Evolutionary conservation across 2,797 vertebrate genomes (phyloP), one percentile per base, ranked within the genome.

Genomic region (Gymnoscopelus braueri): DNA sequence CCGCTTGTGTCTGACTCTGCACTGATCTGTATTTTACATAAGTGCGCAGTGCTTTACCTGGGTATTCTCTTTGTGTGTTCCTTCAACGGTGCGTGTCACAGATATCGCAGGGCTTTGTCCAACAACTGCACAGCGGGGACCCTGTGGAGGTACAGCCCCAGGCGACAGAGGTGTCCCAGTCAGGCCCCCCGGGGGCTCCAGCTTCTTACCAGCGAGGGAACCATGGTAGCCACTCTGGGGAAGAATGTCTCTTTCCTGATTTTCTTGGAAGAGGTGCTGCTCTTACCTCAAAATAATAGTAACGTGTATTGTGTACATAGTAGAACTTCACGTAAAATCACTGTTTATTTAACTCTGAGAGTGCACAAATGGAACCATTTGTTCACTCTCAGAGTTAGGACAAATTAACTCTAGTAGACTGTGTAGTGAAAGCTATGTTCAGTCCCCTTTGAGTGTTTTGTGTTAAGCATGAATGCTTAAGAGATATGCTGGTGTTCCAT

Each of bases 71-170:
- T 19, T 19, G 13, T 64, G 9, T 12, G n/a, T 54, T 10, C 15
- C 26, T 15, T 44, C 44, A 1, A 26, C 29, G 19, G 71, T 63
- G 65, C 24, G 71, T 60, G 61, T 77, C 75, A 1, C 83, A 98
- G 96, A 69, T 98, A 97, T 77, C 88, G 96, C 44, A 95, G 93
- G 76, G 95, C 96, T 49, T 93, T 96, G 69, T 97, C 95, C 51
- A 97, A 98, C 78, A 98, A 97, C 88, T 98, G 96, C 88, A 96
- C 95, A 0, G 95, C 95, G 3, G 95, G 95, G 0, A 94, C 93
- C 14, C 89, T 94, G 50, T 89, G 94, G 14, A 87, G 88, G 69
- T 96, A 95, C 76, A 96, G 94, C 26, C 95, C 96, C 69, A 95
- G 95, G 59, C 94, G 89, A 0, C 95, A 97, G 81, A 95, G 94